Evolutionary conservation across 1,140 invertebrate species (phyloP).

Genomic region (Cydia amplana): DNA sequence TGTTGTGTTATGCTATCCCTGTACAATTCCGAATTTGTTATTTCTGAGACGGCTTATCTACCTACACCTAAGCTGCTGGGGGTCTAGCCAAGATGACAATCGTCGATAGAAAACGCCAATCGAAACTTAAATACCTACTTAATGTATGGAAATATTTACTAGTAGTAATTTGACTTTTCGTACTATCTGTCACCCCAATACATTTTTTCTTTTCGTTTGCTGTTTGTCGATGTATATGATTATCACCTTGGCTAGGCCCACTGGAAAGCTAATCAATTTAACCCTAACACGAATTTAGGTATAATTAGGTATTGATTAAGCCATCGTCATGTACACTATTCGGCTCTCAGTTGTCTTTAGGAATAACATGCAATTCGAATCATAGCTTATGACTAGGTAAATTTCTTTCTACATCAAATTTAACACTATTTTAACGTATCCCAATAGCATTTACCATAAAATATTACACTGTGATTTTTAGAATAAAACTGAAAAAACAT

Average conservation of each 20-base stretch:
- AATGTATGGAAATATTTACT: too few species aligned
- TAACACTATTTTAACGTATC: constrained; percentile 41
- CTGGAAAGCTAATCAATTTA: not conserved
- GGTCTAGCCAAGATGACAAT: too few species aligned
- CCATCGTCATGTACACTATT: constrained; percentile 68
- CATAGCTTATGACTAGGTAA: constrained; percentile 77
- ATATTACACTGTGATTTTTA: constrained; percentile 22
- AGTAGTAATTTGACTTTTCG: too few species aligned
- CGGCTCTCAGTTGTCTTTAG: constrained; percentile 60
- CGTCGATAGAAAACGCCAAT: too few species aligned
- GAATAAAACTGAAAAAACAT: not conserved
- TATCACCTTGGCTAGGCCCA: too few species aligned
- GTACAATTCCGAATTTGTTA: constrained; percentile 78
- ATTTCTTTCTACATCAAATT: constrained; percentile 66
- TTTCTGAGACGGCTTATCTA: constrained; percentile 55
- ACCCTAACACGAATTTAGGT: constrained; percentile 1
- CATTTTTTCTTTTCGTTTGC: too few species aligned
- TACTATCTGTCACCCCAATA: too few species aligned
- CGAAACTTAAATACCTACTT: too few species aligned
- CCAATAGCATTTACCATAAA: constrained; percentile 30
- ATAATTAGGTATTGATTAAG: constrained; percentile 37
- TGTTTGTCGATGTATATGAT: not conserved
- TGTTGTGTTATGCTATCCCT: constrained; percentile 69
- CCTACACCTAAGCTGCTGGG: constrained; percentile 35
- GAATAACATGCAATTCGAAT: constrained; percentile 70